A percentile compares a stretch with the other conserved stretches of the same genome.
These are phyloP conservation scores for Temnothorax unifasciatus DNA, from an alignment of 2,888 invertebrate genomes.

Conservation along the genomic window DNA sequence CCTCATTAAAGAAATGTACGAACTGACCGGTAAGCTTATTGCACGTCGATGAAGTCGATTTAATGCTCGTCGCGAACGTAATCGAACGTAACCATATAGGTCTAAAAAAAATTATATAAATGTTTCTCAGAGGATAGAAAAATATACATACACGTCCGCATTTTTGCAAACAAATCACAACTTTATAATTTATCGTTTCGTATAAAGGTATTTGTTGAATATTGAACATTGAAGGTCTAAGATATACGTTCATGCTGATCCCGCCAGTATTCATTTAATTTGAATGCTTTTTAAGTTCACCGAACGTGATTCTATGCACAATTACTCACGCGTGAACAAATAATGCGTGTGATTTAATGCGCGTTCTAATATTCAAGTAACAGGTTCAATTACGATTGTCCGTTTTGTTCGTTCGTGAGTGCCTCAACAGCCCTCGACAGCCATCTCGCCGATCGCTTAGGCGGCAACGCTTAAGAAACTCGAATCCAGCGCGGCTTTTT, in stretches of 20 bases:
- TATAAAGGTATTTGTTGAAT: not conserved
- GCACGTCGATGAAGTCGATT: constrained; percentile 4
- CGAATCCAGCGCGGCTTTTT: constrained; percentile 36
- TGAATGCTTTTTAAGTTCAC: not conserved
- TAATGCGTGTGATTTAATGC: not conserved
- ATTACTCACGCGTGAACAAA: not conserved
- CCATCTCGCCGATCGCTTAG: constrained; percentile 7
- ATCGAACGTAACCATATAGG: not conserved
- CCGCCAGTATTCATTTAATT: not conserved
- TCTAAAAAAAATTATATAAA: not conserved
- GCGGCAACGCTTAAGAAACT: constrained; percentile 24
- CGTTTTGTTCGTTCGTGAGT: constrained; percentile 11
- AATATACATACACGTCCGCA: too few species aligned
- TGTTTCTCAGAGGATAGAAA: not conserved
- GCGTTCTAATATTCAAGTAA: not conserved
- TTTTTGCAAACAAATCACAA: not conserved
- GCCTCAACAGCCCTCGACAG: not conserved
- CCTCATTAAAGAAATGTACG: constrained; percentile 42
- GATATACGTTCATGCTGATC: not conserved
- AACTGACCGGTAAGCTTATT: constrained; percentile 43
- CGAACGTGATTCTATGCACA: not conserved
- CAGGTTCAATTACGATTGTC: constrained; percentile 10
- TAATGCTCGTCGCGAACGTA: not conserved
- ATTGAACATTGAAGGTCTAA: too few species aligned
- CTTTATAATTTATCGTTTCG: not conserved